Conservation (phyloP, 2,797 vertebrate genomes). For the Takifugu ocellatus region DNA sequence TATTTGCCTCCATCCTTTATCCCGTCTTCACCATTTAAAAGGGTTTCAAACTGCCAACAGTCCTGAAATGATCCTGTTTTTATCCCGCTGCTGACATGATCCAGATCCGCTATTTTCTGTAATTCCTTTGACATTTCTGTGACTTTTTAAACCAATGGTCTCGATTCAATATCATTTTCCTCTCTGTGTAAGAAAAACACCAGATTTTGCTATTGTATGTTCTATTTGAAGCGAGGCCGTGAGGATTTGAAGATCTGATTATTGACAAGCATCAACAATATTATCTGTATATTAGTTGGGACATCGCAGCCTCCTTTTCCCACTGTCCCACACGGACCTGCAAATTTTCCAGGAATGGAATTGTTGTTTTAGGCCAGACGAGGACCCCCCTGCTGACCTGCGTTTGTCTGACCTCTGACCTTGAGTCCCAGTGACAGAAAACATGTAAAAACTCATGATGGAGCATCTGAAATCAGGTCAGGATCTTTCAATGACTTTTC, state of each 20-base stretch:
- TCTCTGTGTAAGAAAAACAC: constrained; percentile 19
- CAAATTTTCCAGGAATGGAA: constrained; percentile 18
- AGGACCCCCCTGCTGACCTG: constrained; percentile 14
- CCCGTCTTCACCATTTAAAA: constrained; percentile 22
- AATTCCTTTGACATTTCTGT: constrained; percentile 28
- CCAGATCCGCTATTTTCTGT: constrained; percentile 4
- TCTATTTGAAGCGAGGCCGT: constrained; percentile 30
- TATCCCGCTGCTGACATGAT: background rate
- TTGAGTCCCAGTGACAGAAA: constrained; percentile 27
- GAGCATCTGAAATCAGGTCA: constrained; percentile 25
- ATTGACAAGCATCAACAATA: too few relatives aligned
- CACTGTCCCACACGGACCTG: too few relatives aligned
- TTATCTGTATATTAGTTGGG: too few relatives aligned
- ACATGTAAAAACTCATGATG: constrained; percentile 29
- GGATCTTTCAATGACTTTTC: background rate
- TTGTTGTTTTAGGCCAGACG: constrained; percentile 9
- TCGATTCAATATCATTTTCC: constrained; percentile 7
- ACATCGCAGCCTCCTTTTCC: too few relatives aligned
- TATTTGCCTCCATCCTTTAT: too few relatives aligned
- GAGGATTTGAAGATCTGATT: constrained; percentile 6
- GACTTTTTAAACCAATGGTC: constrained; percentile 27
- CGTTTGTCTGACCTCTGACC: constrained; percentile 27
- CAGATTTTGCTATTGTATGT: constrained; percentile 26
- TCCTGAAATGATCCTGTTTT: constrained; percentile 1
- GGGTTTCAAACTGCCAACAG: constrained; percentile 13